These are phyloP conservation scores for Agrochola litura DNA, from an alignment of 2,888 invertebrate genomes.

Conservation along the genomic window DNA sequence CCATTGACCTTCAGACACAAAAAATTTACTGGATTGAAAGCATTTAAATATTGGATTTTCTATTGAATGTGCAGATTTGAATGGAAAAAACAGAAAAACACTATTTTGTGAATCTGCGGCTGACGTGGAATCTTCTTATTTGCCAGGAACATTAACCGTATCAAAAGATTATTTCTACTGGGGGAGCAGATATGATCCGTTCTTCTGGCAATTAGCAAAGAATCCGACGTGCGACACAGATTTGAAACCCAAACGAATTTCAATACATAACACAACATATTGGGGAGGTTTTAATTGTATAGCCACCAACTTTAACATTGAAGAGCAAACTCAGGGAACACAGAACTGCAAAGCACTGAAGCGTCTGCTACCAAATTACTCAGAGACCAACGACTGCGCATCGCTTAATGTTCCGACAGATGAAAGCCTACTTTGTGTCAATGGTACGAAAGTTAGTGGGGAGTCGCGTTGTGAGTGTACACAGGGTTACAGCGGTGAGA, in stretches of 20 bases:
- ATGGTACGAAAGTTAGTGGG: constrained; percentile 43
- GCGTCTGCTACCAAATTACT: constrained; percentile 73
- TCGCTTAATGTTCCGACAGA: constrained; percentile 55
- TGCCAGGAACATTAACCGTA: neutral
- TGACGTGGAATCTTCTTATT: too few species aligned
- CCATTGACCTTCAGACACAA: constrained; percentile 74
- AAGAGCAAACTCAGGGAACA: constrained; percentile 74
- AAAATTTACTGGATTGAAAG: constrained; percentile 94
- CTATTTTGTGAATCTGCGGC: too few species aligned
- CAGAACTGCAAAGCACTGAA: constrained; percentile 54
- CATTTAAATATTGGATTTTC: constrained; percentile 67
- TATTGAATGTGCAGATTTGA: constrained; percentile 71
- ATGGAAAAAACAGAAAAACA: too few species aligned
- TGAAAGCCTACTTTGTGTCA: constrained; percentile 82
- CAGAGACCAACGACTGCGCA: too few species aligned
- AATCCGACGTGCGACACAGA: neutral
- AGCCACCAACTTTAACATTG: constrained; percentile 80
- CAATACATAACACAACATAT: neutral
- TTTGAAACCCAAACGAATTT: constrained; percentile 62
- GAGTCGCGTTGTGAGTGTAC: constrained; percentile 6
- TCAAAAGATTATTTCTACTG: constrained; percentile 92
- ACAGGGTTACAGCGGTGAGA: neutral
- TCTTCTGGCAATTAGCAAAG: neutral
- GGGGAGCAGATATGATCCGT: constrained; percentile 60
- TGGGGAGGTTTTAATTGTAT: constrained; percentile 65